Base-by-base conservation (phyloP, 2,797 vertebrate genomes). In the Coranthus polyacanthus region DNA sequence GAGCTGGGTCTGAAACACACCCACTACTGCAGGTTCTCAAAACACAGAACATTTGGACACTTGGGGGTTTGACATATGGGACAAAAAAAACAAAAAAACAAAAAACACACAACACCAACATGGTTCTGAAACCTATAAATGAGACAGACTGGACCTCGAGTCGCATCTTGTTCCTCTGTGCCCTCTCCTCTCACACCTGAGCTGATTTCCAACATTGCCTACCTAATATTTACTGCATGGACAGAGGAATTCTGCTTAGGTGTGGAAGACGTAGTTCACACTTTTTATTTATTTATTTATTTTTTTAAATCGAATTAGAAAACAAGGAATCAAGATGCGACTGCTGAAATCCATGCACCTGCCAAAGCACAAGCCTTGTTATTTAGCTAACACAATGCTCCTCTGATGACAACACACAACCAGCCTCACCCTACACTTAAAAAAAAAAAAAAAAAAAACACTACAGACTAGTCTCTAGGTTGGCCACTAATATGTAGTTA, bases 151-250 rank as follows among this genome's bases (percentile, higher is more conserved):
- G 71, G 68, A 72, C 63, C 41, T 67, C 1, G 47, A 79, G 82
- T 65, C 83, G 59, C 76, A 65, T 61, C 80, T 81, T 79, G 75
- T 60, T 84, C 84, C 81, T 75, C 76, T 67, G 61, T 18, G 21
- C 38, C 54, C 18, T 1, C 13, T 22, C 51, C 61, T 55, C 51
- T 62, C 69, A 64, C 59, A 77, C 58, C 64, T 50, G 47, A 63
- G 5, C 65, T 68, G 51, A 69, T 37, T 42, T 56, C 17, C 39
- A 66, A 15, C 34, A 15, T 17, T 46, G 52, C 52, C 9, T n/a
- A n/a, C n/a, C n/a, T n/a, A n/a, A n/a, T n/a, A n/a, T n/a, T n/a
- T n/a, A 8, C 6, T 1, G n/a, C n/a, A n/a, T n/a, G n/a, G 26
- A 22, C 49, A 15, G 32, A 34, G n/a, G 24, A 56, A 21, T 47